Evolutionary conservation across 2,797 vertebrate genomes (phyloP).

Genomic region (Ceryle rudis): DNA sequence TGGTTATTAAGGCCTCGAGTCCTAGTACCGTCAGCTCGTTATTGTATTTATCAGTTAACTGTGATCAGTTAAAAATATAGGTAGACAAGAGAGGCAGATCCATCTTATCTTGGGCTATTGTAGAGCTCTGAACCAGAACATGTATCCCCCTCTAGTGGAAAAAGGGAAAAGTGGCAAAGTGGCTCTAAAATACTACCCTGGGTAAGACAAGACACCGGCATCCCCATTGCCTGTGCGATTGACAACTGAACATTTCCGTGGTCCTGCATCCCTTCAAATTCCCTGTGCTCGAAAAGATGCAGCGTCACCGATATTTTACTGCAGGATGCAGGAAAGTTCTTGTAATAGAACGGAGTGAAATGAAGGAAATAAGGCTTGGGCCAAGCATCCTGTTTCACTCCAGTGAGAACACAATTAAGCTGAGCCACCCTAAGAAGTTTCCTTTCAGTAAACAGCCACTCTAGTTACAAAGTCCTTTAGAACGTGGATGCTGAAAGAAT

Average conservation of each 20-base stretch:
- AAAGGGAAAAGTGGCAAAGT: constrained; percentile 14
- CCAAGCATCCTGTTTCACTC: constrained; percentile 81
- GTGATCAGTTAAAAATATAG: constrained; percentile 48
- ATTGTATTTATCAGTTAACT: constrained; percentile 50
- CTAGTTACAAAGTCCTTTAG: background rate
- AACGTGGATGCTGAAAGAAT: background rate
- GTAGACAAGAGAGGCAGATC: constrained; percentile 4
- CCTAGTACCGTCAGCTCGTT: background rate
- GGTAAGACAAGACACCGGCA: background rate
- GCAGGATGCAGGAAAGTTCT: constrained; percentile 82
- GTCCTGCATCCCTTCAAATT: background rate
- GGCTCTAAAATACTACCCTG: background rate
- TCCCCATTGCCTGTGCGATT: background rate
- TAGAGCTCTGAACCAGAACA: constrained; percentile 22
- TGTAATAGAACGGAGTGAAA: constrained; percentile 80
- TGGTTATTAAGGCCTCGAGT: constrained; percentile 27
- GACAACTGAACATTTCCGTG: constrained; percentile 1
- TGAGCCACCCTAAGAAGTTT: constrained; percentile 25
- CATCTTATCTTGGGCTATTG: constrained; percentile 4
- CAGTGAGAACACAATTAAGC: constrained; percentile 16
- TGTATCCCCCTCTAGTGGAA: constrained; percentile 80
- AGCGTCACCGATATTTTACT: constrained; percentile 56
- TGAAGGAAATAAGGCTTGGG: constrained; percentile 82
- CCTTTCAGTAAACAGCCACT: constrained; percentile 17
- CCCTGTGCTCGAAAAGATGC: constrained; percentile 25